Base-by-base conservation (phyloP, 2,888 invertebrate species). In the Eupsilia transversa region DNA sequence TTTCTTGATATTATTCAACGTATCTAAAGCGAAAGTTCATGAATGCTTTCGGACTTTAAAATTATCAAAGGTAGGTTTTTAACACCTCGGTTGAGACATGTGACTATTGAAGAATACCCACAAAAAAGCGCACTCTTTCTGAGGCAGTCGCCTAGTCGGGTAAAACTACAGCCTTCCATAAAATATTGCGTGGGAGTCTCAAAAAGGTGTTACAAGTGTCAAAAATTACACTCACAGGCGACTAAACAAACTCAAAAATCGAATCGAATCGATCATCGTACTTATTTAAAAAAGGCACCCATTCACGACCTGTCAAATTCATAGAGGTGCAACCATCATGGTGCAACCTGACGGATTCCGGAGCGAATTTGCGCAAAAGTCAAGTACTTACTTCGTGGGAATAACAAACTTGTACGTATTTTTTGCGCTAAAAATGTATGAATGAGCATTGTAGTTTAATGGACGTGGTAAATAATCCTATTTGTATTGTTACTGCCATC, bases 241-340 rank as follows among this genome's bases (percentile, higher is more conserved):
- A 91, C 83, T 93, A 92, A 93, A 92, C 93, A 94, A 94, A 93
- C 87, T 94, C 91, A 95, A 95, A 93, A 93, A 94, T 94, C 91
- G 90, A 65, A 92, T 91, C 95, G 88, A 93, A 96, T 96, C 95
- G 93, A 96, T 96, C 96, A 95, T 91, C 80, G 86, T 90, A 85
- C 87, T 89, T 86, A 85, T 88, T 89, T 86, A 88, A 92, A 92
- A 93, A 93, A 91, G 88, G 73, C 57, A 59, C 41, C 77, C 76
- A 91, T 90, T 91, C 88, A 87, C 59, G 71, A 81, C 70, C 83
- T 81, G 88, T 91, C 91, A 88, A 87, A 85, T 84, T 88, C 59
- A 27, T 56, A 41, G 54, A 66, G 79, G 82, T 85, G 81, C 90
- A 93, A 71, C 52, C 49, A 10, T 71, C 49, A 10, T 71, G 20